Evolutionary conservation across 2,797 vertebrate genomes (phyloP).

Genomic region (Amblyraja radiata): DNA sequence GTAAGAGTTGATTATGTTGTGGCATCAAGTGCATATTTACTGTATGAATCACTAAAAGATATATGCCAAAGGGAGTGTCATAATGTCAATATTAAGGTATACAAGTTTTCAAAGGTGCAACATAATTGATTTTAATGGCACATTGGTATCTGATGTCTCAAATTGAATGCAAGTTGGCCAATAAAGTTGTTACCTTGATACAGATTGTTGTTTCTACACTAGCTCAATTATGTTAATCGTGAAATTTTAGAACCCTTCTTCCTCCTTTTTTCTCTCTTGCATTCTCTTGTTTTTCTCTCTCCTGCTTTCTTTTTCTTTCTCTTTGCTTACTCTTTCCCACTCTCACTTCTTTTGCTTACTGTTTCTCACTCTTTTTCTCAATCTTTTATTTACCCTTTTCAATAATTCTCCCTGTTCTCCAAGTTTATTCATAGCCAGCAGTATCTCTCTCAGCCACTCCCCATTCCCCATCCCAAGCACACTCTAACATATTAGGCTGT

Average conservation of each 20-base stretch:
- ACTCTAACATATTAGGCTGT: no score
- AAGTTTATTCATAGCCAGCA: not conserved
- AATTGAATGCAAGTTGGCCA: not conserved
- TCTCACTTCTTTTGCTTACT: no score
- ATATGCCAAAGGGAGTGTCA: not conserved
- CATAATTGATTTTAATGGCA: not conserved
- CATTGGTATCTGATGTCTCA: not conserved
- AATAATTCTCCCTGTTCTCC: not conserved
- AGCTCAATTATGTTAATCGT: not conserved
- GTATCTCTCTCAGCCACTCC: not conserved
- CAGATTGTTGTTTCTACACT: not conserved
- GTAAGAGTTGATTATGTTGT: slow-evolving; percentile 8
- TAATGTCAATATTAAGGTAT: slow-evolving; percentile 1
- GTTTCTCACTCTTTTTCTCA: not conserved
- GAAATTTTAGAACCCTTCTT: not conserved
- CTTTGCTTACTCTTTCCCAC: not conserved
- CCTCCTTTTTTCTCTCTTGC: not conserved
- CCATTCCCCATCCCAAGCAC: no score
- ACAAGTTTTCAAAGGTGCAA: not conserved
- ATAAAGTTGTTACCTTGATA: slow-evolving; percentile 21
- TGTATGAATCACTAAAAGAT: slow-evolving; percentile 6
- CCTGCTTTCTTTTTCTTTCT: not conserved
- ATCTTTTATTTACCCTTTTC: not conserved
- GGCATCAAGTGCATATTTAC: not conserved
- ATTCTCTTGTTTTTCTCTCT: not conserved